phyloP scores from a whole-genome alignment of 1,140 invertebrate genomes.

The Drosophila tropicalis region DNA sequence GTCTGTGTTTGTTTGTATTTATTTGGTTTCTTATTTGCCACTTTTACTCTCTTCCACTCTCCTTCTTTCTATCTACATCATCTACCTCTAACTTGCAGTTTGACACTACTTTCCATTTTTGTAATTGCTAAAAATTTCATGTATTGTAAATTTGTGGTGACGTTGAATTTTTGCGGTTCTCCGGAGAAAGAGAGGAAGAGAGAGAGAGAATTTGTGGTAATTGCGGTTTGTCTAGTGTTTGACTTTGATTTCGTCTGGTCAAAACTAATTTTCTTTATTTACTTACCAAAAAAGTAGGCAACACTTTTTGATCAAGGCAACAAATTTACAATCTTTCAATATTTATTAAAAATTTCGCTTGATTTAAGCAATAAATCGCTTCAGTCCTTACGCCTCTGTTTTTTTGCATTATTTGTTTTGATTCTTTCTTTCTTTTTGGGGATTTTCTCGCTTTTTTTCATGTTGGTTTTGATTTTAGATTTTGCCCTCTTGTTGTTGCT shows the following conservation, averaged over 20 bases:
- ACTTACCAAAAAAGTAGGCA: not conserved
- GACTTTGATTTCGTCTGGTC: not conserved
- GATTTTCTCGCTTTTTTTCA: not conserved
- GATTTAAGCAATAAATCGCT: not conserved
- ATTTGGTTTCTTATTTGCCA: slow-evolving; percentile 1
- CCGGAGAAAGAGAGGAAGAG: not conserved
- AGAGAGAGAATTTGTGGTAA: not conserved
- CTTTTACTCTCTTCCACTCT: not conserved
- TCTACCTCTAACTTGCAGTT: not conserved
- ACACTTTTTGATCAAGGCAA: not conserved
- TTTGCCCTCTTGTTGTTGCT: not conserved
- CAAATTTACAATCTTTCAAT: not conserved
- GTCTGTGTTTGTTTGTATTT: not conserved
- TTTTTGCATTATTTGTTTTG: not conserved
- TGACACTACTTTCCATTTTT: not conserved
- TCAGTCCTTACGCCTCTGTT: not conserved
- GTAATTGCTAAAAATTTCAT: not conserved
- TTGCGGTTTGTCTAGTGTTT: not conserved
- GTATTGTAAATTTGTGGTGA: not conserved
- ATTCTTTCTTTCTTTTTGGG: not conserved
- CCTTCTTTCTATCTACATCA: not conserved
- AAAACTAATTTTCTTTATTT: not conserved
- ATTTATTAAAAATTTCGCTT: not conserved
- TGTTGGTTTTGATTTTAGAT: slow-evolving; percentile 1
- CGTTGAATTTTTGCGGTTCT: not conserved